Base-by-base conservation (phyloP, 2,888 invertebrate genomes). In the Nemotelus pantherinus region DNA sequence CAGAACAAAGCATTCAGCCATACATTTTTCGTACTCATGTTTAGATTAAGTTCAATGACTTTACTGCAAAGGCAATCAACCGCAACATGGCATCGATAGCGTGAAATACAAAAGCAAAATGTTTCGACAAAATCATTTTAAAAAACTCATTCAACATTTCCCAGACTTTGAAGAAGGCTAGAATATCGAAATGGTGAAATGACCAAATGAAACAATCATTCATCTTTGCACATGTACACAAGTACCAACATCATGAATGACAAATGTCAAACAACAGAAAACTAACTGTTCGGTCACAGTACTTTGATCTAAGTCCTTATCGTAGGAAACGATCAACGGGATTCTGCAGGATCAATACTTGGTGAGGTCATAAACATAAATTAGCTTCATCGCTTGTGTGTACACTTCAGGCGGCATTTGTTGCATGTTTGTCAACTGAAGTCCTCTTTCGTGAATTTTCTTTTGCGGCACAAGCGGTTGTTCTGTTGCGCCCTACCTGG, bases 311-410 rank as follows among this genome's bases (percentile, higher is more conserved):
- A 6, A 60, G 25, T 41, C 74, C 60, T 74, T 60, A 60, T 57
- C 74, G 7, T 4, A 58, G 60, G 45, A 74, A 74, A 74, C 63
- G 74, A 74, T 71, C 74, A 74, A 50, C 60, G 41, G 63, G 74
- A 60, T 44, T 25, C 50, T 63, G 41, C 60, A 60, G 60, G 60
- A 60, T 50, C 63, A 44, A 60, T 58, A 60, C 47, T 57, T 47
- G 50, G 47, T 45, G 74, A 39, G 74, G 74, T 74, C 74, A 74
- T 74, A 74, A 74, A 74, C 74, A 74, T 74, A 74, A 74, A 74
- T 74, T 74, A 74, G 74, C 74, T 60, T 74, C 74, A 74, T 60
- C 74, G 45, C 63, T 25, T 45, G 48, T 47, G n/a, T 10, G 25
- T 55, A 43, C 44, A 44, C 3, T 71, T 48, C 53, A 70, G 74